These are phyloP conservation scores for Meteorus cinctellus DNA, from an alignment of 2,888 invertebrate genomes.

Conservation along the genomic window DNA sequence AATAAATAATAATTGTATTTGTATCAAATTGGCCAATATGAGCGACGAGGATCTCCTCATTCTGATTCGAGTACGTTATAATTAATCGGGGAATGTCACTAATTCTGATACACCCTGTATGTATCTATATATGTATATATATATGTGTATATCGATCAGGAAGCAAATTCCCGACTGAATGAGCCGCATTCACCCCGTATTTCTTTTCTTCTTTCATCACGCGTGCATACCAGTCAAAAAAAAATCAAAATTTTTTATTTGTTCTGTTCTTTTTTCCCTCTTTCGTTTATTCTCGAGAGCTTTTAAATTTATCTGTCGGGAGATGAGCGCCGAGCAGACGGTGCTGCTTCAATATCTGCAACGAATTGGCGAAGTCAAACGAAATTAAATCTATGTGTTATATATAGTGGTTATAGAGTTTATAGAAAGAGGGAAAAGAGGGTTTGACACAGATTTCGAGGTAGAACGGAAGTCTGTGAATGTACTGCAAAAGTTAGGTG, in stretches of 20 bases:
- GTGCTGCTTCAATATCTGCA: slow-evolving; percentile 17
- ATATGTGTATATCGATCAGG: slow-evolving; percentile 9
- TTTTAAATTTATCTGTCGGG: slow-evolving; percentile 21
- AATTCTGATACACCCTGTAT: neutral
- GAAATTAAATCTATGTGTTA: neutral
- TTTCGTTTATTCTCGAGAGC: neutral
- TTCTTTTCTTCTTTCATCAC: slow-evolving; percentile 9
- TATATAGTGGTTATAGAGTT: neutral
- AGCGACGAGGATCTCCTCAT: too few species aligned
- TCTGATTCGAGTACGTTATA: too few species aligned
- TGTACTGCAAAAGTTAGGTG: neutral
- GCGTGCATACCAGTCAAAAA: too few species aligned
- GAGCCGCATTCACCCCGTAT: slow-evolving; percentile 15
- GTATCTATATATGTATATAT: neutral
- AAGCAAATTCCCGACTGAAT: slow-evolving; percentile 17
- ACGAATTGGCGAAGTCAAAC: slow-evolving; percentile 16
- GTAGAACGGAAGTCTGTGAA: neutral
- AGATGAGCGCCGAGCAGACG: slow-evolving; percentile 10
- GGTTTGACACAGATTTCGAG: neutral
- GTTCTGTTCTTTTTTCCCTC: slow-evolving; percentile 3
- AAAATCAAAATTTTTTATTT: neutral
- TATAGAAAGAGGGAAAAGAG: neutral
- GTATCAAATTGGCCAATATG: too few species aligned
- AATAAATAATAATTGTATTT: too few species aligned
- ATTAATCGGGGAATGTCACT: too few species aligned